Evolutionary conservation across 2,113 vertebrate species (phyloP).

Genomic region (Oreochromis tanganicae): DNA sequence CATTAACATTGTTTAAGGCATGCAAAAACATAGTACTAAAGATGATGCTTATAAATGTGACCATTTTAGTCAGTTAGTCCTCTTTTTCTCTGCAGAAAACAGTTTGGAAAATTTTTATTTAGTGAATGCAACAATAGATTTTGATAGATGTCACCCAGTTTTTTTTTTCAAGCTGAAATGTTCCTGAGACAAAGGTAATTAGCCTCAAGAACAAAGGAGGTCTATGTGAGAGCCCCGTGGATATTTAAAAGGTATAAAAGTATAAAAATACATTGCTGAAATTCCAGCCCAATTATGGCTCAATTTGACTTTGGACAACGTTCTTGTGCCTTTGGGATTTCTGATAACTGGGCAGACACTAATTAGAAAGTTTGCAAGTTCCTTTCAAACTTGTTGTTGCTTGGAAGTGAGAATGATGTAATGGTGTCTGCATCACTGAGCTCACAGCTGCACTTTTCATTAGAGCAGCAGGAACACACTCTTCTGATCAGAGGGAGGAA

Average conservation of each 20-base stretch:
- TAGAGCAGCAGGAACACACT: conserved; percentile 2
- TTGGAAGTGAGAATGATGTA: background rate
- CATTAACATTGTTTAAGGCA: background rate
- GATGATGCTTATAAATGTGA: background rate
- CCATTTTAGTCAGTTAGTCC: background rate
- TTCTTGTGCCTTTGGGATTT: background rate
- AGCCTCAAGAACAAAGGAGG: background rate
- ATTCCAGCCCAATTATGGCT: background rate
- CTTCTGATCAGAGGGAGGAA: background rate
- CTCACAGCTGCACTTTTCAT: conserved; percentile 20
- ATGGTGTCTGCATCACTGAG: background rate
- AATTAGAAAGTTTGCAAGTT: conserved; percentile 28
- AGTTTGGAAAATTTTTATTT: background rate
- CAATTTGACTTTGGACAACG: background rate
- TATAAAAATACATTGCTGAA: background rate
- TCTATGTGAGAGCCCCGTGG: background rate
- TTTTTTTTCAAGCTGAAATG: background rate
- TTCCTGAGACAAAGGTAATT: background rate
- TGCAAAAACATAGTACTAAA: accelerated
- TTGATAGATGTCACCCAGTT: background rate
- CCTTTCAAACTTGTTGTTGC: background rate
- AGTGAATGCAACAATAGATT: background rate
- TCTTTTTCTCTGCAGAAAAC: accelerated
- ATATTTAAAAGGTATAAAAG: background rate
- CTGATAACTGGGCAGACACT: background rate